Conservation (phyloP, 1,140 invertebrate genomes). For the Araneus ventricosus region DNA sequence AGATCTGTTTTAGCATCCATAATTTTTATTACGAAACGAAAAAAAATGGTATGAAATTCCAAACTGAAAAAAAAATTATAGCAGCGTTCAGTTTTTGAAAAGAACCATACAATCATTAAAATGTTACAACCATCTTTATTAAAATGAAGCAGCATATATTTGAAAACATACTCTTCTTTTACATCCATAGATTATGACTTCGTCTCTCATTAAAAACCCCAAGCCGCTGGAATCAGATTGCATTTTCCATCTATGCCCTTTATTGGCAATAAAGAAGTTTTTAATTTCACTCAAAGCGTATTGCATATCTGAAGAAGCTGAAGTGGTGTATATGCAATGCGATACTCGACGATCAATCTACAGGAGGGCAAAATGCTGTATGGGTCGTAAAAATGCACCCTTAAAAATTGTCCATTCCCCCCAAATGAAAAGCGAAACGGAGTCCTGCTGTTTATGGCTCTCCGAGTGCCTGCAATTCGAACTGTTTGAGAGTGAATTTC, state of each 20-base stretch:
- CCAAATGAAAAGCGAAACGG: background rate
- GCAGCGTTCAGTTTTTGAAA: no score
- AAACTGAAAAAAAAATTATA: no score
- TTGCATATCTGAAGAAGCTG: background rate
- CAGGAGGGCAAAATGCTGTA: background rate
- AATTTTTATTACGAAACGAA: no score
- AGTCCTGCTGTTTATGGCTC: background rate
- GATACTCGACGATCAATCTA: background rate
- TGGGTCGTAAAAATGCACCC: background rate
- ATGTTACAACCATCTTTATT: background rate
- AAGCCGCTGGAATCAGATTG: slow-evolving; percentile 1
- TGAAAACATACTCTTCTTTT: background rate
- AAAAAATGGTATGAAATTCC: no score
- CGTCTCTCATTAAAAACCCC: background rate
- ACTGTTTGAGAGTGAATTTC: background rate
- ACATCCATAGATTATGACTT: background rate
- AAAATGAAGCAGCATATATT: background rate
- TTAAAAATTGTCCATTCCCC: slow-evolving; percentile 10
- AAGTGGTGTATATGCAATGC: background rate
- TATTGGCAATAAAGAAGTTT: background rate
- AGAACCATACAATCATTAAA: background rate
- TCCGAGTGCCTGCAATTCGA: slow-evolving; percentile 17
- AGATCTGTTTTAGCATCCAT: no score
- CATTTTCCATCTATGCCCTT: background rate
- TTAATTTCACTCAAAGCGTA: background rate